Percentiles rank a stretch among this genome's conserved stretches.
These are phyloP conservation scores for Clusia tigrina DNA, from an alignment of 2,888 invertebrate genomes.

Conservation along the genomic window DNA sequence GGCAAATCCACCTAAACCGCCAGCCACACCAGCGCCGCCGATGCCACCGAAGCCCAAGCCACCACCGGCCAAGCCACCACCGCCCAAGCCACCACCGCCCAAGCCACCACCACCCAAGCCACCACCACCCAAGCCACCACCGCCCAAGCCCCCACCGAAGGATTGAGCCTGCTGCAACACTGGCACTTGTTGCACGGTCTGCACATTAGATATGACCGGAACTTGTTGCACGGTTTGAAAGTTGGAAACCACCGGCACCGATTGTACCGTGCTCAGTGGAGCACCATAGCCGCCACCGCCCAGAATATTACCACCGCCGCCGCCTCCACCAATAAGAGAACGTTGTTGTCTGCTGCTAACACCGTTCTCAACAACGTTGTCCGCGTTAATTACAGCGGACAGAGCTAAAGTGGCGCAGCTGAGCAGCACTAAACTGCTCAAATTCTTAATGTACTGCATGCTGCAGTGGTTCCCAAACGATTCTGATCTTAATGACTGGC, in stretches of 20 bases:
- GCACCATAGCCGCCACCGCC: background rate
- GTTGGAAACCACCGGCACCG: conserved; percentile 31
- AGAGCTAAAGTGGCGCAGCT: conserved; percentile 20
- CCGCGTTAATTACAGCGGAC: conserved; percentile 24
- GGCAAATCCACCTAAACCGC: conserved; percentile 39
- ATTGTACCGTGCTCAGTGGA: conserved; percentile 33
- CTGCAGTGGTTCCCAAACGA: background rate
- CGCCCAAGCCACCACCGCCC: conserved; percentile 18
- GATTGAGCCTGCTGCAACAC: too few species aligned
- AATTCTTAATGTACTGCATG: background rate
- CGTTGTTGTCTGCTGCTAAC: background rate
- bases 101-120: conserved; percentile 29
- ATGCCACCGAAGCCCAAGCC: conserved; percentile 45
- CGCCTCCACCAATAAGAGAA: conserved; percentile 25
- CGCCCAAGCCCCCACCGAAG: conserved; percentile 4
- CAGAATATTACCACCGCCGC: conserved; percentile 18
- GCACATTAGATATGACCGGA: conserved; percentile 45
- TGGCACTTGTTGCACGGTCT: conserved; percentile 41
- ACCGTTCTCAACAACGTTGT: background rate
- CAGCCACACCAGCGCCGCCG: conserved; percentile 35
- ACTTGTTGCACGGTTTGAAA: conserved; percentile 41
- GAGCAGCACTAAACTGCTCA: conserved; percentile 29
- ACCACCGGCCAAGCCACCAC: conserved; percentile 41
- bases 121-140: conserved; percentile 25
- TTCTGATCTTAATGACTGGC: background rate